Base-by-base conservation (phyloP, 2,113 vertebrate species). In the Toxotes jaculatrix region DNA sequence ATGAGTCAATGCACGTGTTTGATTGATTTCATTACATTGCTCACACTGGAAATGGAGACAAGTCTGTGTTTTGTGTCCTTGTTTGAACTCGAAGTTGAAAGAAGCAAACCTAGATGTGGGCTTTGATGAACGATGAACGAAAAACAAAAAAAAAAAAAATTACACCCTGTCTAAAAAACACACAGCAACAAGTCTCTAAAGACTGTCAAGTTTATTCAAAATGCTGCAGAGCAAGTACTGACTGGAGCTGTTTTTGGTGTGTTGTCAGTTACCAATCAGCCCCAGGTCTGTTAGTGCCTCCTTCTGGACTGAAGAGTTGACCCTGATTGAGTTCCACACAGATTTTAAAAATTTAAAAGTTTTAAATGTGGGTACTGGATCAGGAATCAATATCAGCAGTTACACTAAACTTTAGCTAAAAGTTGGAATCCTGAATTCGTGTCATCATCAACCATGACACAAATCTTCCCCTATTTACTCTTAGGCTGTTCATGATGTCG, bases 1-100 rank as follows among this genome's bases (percentile, higher is more conserved):
- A 23, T 23, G 84, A 89, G 14, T 83, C 66, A 59, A 21, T 36
- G 70, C 65, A 8, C 36, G 55, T 32, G 47, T 71, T 78, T 56
- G 3, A 43, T 78, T 56, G 3, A 43, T 32, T 76, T 59, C 3
- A 71, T 80, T 16, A 43, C 16, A 70, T 60, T 21, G 42, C 32
- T 59, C 70, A 12, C 19, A 21, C 23, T 53, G 21, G 4, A 34
- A 31, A 66, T 3, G 17, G 60, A 59, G 21, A 47, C 19, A 68
- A 38, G 14, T 51, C n/a, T 23, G 19, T 21, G 9, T 43, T 45
- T 27, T 8, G 21, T 23, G 1, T 19, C 19, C 3, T 21, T 49
- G 32, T 40, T 40, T 53, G 7, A 61, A 59, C 19, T 21, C 16
- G 40, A 19, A 59, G 49, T 43, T 77, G 17, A 12, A 19, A 59